Evolutionary conservation across 1,140 invertebrate species (phyloP).

Genomic region (Philopotamus ludificatus): DNA sequence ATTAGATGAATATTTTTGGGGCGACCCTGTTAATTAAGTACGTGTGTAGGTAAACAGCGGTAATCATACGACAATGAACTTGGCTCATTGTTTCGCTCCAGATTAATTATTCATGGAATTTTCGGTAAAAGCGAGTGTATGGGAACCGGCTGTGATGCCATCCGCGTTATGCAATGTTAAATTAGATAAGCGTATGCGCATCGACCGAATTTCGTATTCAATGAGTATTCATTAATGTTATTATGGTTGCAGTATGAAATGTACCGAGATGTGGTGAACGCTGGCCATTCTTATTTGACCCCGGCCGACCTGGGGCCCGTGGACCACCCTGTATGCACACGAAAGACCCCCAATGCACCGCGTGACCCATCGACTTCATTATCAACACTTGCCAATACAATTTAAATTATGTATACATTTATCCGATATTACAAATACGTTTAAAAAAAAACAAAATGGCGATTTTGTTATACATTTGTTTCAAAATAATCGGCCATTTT

Average conservation of each 20-base stretch:
- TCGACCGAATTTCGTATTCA: constrained; percentile 14
- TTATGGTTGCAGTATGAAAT: constrained; percentile 9
- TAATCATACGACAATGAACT: constrained; percentile 7
- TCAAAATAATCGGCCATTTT: too few species aligned
- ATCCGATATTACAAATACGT: too few species aligned
- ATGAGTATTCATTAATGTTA: constrained; percentile 17
- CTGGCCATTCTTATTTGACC: constrained; percentile 20
- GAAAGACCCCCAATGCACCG: too few species aligned
- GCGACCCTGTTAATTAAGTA: background rate
- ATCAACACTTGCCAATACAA: too few species aligned
- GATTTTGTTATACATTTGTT: too few species aligned
- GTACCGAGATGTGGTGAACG: constrained; percentile 22
- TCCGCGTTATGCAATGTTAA: too few species aligned
- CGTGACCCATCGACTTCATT: too few species aligned
- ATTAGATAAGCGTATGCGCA: background rate
- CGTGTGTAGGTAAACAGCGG: constrained; percentile 17
- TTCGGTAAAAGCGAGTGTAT: constrained; percentile 13
- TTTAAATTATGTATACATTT: too few species aligned
- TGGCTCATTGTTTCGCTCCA: constrained; percentile 8
- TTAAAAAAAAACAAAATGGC: too few species aligned
- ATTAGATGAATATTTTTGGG: too few species aligned
- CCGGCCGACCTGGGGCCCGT: constrained; percentile 6
- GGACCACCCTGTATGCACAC: constrained; percentile 25
- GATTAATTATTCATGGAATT: constrained; percentile 25
- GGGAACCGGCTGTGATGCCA: background rate